These are phyloP conservation scores for Campoletis raptor DNA, from an alignment of 2,888 invertebrate genomes.

Conservation along the genomic window DNA sequence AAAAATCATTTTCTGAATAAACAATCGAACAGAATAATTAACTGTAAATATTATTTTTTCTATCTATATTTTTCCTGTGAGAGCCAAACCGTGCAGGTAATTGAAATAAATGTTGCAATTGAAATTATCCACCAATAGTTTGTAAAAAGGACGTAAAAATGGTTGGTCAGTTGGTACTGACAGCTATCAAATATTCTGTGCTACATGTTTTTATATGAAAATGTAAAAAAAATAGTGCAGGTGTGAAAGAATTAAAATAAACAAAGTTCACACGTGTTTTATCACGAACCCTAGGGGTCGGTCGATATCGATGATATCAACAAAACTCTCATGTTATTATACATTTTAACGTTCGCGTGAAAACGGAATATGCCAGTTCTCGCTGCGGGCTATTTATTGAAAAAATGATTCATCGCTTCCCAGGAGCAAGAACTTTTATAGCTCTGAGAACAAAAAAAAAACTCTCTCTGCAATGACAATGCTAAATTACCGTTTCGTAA, in stretches of 20 bases:
- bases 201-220: neutral
- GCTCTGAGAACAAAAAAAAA: neutral
- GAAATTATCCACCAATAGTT: neutral
- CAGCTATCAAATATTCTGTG: neutral
- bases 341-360: neutral
- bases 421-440: neutral
- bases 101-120: neutral
- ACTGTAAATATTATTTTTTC: too few relatives aligned
- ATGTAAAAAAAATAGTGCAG: neutral
- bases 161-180: neutral
- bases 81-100: neutral
- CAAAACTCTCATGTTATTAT: neutral
- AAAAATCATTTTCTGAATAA: too few relatives aligned
- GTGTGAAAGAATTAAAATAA: neutral
- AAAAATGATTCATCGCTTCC: slow-evolving; percentile 9
- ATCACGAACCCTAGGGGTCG: neutral
- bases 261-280: slow-evolving; percentile 6
- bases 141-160: neutral
- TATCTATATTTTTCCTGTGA: too few relatives aligned
- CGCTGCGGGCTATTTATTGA: slow-evolving; percentile 6
- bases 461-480: slow-evolving; percentile 8
- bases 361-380: neutral
- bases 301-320: slow-evolving; percentile 15
- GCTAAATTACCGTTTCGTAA: slow-evolving; percentile 8
- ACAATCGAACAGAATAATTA: too few relatives aligned